Conservation (phyloP, 2,888 invertebrate species). For the Drosophila setosimentum region DNA sequence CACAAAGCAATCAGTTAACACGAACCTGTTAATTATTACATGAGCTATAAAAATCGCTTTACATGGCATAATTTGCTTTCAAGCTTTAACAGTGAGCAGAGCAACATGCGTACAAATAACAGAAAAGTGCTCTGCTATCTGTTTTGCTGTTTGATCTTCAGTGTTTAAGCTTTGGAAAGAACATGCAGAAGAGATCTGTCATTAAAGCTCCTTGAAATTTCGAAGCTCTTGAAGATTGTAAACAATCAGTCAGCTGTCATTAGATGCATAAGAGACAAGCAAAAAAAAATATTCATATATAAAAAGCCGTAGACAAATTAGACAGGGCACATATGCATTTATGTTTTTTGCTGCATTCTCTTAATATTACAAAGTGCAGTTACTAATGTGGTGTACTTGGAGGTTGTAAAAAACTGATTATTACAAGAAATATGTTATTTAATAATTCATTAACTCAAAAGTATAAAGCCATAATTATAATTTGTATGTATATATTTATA, state of each 20-base stretch:
- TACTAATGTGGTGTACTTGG: not conserved
- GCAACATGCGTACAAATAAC: not conserved
- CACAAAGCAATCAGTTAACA: constrained; percentile 45
- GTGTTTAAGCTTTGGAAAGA: not conserved
- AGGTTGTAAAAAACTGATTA: constrained; percentile 17
- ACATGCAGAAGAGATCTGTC: not conserved
- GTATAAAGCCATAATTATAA: constrained; percentile 6
- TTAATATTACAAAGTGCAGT: constrained; percentile 4
- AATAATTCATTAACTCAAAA: constrained; percentile 31
- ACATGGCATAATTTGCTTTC: constrained; percentile 1
- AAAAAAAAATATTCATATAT: not conserved
- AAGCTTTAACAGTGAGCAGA: not conserved
- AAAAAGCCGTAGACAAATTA: constrained; percentile 1
- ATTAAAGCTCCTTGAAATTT: not conserved
- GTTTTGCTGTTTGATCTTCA: not conserved
- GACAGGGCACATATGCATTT: not conserved
- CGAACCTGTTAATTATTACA: constrained; percentile 42
- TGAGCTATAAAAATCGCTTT: constrained; percentile 6
- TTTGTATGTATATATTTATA: not conserved
- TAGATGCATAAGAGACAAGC: not conserved
- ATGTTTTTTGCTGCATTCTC: constrained; percentile 8
- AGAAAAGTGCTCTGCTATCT: not conserved
- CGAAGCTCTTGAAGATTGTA: constrained; percentile 18
- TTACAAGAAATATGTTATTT: constrained; percentile 9
- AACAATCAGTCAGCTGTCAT: constrained; percentile 50